Conservation (phyloP, 1,140 invertebrate species). For the Drosophila ohnishii region DNA sequence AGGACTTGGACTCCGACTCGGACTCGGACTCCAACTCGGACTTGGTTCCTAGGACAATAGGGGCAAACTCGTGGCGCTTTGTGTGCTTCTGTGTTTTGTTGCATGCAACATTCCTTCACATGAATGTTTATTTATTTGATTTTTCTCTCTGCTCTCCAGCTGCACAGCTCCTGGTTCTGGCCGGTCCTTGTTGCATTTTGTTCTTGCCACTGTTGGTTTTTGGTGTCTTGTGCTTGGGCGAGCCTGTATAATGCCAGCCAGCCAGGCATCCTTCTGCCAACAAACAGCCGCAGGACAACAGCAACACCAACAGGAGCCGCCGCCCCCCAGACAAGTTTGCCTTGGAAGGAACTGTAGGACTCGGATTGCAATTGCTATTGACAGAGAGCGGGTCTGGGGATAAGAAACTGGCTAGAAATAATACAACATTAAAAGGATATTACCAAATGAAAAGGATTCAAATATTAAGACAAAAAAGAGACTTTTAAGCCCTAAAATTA, state of each 20-base stretch:
- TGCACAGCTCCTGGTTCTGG: neutral
- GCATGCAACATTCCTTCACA: conserved; percentile 63
- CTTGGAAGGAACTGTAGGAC: conserved; percentile 18
- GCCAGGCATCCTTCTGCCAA: conserved; percentile 16
- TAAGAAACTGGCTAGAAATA: conserved; percentile 1
- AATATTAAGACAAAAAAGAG: neutral
- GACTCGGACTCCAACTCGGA: conserved; percentile 17
- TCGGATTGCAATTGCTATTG: conserved; percentile 45
- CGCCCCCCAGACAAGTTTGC: conserved; percentile 39
- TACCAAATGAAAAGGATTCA: neutral
- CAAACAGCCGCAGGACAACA: conserved; percentile 50
- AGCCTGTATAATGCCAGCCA: conserved; percentile 43
- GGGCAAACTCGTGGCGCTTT: conserved; percentile 1
- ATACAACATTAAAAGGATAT: neutral
- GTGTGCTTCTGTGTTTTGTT: conserved; percentile 18
- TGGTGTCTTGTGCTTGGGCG: conserved; percentile 54
- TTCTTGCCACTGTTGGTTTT: conserved; percentile 51
- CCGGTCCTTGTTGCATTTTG: conserved; percentile 37
- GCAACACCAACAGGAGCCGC: conserved; percentile 18
- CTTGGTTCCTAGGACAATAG: conserved; percentile 45
- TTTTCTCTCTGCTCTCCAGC: conserved; percentile 37
- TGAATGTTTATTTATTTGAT: conserved; percentile 78
- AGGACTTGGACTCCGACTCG: neutral
- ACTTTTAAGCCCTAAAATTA: neutral
- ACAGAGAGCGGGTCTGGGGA: neutral